Evolutionary conservation across 2,797 vertebrate species (phyloP).

Genomic region (Lates japonicus): DNA sequence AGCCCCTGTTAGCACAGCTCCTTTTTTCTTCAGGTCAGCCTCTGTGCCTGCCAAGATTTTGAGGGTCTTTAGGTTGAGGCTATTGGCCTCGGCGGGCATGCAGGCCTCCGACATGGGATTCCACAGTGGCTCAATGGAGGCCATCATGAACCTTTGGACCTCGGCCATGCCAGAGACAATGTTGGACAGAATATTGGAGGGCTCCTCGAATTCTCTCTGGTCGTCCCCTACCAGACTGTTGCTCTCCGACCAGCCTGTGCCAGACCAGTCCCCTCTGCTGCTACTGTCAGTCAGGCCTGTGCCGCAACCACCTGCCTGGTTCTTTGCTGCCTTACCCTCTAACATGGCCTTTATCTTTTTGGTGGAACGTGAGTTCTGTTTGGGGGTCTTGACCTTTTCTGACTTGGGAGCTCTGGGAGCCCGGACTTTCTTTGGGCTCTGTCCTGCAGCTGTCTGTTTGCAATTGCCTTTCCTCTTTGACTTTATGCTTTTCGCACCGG

Average conservation of each 20-base stretch:
- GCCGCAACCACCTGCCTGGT: constrained; percentile 82
- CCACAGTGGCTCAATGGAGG: constrained; percentile 98
- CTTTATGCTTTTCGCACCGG: constrained; percentile 92
- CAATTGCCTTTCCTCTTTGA: constrained; percentile 95
- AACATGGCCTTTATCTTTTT: constrained; percentile 93
- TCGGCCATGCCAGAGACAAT: constrained; percentile 99
- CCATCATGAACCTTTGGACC: constrained; percentile 99
- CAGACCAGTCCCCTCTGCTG: constrained; percentile 90
- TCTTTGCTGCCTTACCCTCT: constrained; percentile 91
- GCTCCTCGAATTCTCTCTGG: constrained; percentile 98
- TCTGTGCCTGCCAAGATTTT: constrained; percentile 98
- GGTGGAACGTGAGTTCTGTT: constrained; percentile 92
- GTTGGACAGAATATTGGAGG: constrained; percentile 99
- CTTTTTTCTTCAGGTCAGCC: constrained; percentile 97
- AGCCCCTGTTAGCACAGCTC: constrained; percentile 83
- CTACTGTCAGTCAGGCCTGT: constrained; percentile 85
- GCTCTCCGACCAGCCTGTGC: constrained; percentile 89
- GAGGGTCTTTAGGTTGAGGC: constrained; percentile 98
- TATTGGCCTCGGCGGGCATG: constrained; percentile 95
- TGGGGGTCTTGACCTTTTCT: constrained; percentile 93
- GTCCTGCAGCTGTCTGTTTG: constrained; percentile 90
- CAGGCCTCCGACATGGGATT: constrained; percentile 93
- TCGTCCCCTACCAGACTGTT: constrained; percentile 94
- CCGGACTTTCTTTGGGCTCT: constrained; percentile 93
- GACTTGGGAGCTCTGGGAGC: constrained; percentile 93